phyloP scores from a whole-genome alignment of 2,888 invertebrate species.

The Hypsopygia costalis region DNA sequence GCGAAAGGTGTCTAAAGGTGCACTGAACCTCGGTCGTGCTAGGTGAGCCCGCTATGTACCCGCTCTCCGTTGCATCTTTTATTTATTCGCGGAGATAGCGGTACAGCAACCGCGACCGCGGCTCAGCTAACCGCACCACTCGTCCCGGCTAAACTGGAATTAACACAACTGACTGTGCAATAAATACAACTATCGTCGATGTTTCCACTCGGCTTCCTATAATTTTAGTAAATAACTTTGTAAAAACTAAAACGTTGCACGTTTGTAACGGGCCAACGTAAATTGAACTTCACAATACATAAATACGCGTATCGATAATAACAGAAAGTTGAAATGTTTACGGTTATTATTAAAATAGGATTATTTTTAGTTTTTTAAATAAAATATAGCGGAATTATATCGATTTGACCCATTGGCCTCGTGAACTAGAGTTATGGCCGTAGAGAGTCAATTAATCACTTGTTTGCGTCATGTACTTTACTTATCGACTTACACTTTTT shows the following conservation, averaged over 20 bases:
- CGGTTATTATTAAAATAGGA: too few species aligned
- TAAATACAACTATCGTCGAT: slow-evolving; percentile 35
- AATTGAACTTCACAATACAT: background rate
- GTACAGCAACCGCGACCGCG: slow-evolving; percentile 54
- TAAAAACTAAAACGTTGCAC: background rate
- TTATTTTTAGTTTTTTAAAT: too few species aligned
- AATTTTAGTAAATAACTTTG: slow-evolving; percentile 10
- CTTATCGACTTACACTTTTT: too few species aligned
- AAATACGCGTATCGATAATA: too few species aligned
- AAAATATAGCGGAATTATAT: too few species aligned
- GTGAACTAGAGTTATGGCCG: too few species aligned
- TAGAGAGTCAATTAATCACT: too few species aligned
- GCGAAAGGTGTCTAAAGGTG: slow-evolving; percentile 45
- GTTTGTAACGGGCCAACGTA: background rate
- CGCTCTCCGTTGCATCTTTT: slow-evolving; percentile 72
- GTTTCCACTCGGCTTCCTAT: slow-evolving; percentile 11
- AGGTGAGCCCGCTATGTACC: slow-evolving; percentile 62
- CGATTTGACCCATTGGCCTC: too few species aligned
- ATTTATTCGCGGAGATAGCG: slow-evolving; percentile 77
- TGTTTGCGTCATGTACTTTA: too few species aligned
- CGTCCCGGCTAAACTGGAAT: slow-evolving; percentile 64
- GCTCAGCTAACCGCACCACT: slow-evolving; percentile 49
- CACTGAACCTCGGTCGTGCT: slow-evolving; percentile 54
- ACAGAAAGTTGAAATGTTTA: background rate
- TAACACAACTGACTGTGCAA: slow-evolving; percentile 47